These are phyloP conservation scores for Callocephalon fimbriatum DNA, from an alignment of 2,113 vertebrate species.

Conservation along the genomic window DNA sequence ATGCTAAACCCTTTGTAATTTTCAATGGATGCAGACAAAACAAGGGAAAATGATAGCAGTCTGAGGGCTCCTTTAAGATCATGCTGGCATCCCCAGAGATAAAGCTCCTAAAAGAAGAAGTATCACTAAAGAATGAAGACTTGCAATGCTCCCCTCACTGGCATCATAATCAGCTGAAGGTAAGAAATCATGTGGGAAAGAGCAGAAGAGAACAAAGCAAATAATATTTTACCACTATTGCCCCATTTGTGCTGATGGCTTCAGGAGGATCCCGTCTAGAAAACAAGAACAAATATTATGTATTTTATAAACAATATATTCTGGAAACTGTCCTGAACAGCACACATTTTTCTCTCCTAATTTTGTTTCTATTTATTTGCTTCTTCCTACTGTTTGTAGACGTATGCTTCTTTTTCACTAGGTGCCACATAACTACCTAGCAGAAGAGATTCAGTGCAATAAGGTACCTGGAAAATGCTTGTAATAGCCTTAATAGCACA, in stretches of 20 bases:
- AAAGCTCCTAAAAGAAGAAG: background rate
- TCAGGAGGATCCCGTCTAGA: conserved; percentile 41
- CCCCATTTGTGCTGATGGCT: conserved; percentile 62
- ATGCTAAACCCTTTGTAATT: background rate
- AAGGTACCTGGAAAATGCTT: background rate
- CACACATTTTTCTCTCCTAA: background rate
- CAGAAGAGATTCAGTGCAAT: background rate
- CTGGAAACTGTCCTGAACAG: background rate
- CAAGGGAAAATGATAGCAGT: background rate
- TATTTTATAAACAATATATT: background rate
- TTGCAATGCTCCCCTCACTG: background rate
- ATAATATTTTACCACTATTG: conserved; percentile 58
- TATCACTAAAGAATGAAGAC: background rate
- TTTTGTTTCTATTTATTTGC: background rate
- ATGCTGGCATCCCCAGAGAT: background rate
- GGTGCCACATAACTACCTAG: background rate
- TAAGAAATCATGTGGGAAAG: background rate
- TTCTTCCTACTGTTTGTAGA: background rate
- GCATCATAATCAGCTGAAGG: background rate
- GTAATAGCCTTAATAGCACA: background rate
- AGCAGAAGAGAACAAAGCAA: background rate
- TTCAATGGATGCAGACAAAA: background rate
- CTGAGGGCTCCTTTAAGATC: background rate
- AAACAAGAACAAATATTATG: conserved; percentile 9
- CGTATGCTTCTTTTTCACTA: background rate